Evolutionary conservation across 1,140 invertebrate genomes (phyloP).

Genomic region (Latrodectus geometricus): DNA sequence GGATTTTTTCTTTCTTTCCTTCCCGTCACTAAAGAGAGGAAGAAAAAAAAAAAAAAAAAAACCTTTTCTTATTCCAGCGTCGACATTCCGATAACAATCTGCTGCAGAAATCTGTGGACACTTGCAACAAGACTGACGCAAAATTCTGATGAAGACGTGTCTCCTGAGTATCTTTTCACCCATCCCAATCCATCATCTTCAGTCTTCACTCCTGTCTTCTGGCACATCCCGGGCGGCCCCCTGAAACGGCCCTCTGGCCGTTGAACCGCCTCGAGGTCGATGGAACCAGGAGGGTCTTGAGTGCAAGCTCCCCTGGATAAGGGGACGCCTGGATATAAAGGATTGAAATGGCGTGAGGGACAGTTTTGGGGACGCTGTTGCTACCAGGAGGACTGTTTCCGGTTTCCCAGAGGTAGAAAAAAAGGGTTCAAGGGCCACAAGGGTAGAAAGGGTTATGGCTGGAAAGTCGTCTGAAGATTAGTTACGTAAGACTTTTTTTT

Average conservation of each 20-base stretch:
- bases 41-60: too few species aligned
- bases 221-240: neutral
- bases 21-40: too few species aligned
- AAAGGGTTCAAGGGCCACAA: constrained; percentile 31
- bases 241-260: neutral
- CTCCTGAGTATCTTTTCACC: neutral
- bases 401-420: constrained; percentile 15
- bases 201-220: neutral
- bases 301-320: neutral
- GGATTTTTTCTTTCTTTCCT: too few species aligned
- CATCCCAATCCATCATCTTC: neutral
- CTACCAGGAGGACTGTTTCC: constrained; percentile 7
- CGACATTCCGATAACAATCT: too few species aligned
- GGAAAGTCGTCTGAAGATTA: neutral
- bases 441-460: neutral
- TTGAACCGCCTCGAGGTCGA: constrained; percentile 15
- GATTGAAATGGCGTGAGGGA: constrained; percentile 26
- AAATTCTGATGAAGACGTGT: neutral
- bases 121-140: neutral
- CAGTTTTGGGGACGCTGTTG: neutral
- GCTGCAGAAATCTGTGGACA: too few species aligned
- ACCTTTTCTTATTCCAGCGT: too few species aligned
- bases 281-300: neutral
- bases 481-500: too few species aligned
- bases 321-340: neutral